phyloP scores from a whole-genome alignment of 1,140 invertebrate genomes.

The Cephus cinctus region DNA sequence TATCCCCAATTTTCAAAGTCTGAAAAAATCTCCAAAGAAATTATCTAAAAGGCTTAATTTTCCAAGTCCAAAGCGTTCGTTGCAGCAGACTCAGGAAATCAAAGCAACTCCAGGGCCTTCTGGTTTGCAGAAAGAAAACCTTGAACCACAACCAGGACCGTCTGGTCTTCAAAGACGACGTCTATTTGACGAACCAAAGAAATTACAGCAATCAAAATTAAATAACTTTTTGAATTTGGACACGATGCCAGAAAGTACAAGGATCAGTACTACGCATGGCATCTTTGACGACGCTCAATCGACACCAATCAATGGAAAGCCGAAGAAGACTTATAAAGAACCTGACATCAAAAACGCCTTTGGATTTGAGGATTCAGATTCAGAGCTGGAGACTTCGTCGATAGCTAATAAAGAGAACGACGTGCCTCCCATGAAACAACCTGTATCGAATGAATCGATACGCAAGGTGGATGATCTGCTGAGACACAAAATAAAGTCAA shows the following conservation, averaged over 20 bases:
- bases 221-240: constrained; percentile 36
- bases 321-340: constrained; percentile 9
- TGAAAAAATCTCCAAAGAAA: constrained; percentile 16
- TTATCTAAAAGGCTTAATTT: too few relatives aligned
- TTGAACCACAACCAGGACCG: constrained; percentile 22
- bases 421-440: background rate
- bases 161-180: constrained; percentile 16
- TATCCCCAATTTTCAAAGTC: constrained; percentile 12
- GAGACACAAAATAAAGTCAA: background rate
- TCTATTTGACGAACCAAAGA: constrained; percentile 4
- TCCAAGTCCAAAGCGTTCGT: too few relatives aligned
- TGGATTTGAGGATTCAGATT: constrained; percentile 33
- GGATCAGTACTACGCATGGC: constrained; percentile 31
- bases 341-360: constrained; percentile 29
- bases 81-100: too few relatives aligned
- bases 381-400: constrained; percentile 7
- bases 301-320: constrained; percentile 22
- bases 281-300: constrained; percentile 37
- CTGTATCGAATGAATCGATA: too few relatives aligned
- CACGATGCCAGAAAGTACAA: constrained; percentile 30
- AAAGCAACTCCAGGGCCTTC: too few relatives aligned
- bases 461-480: background rate
- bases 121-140: constrained; percentile 17
- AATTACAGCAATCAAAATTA: constrained; percentile 36
- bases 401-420: constrained; percentile 5